phyloP scores from a whole-genome alignment of 2,888 invertebrate species.

The Phalangium opilio region DNA sequence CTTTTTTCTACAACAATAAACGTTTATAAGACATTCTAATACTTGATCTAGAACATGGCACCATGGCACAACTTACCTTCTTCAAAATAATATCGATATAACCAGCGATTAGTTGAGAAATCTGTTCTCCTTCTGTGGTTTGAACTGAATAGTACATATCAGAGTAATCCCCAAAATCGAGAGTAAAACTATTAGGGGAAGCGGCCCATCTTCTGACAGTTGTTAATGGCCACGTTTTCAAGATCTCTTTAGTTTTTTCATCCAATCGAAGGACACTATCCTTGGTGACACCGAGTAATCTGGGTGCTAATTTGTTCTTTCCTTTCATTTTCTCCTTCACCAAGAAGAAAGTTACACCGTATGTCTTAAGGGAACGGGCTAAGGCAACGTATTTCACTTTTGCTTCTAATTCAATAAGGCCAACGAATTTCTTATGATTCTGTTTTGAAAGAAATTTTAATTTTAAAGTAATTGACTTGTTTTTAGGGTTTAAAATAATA shows the following conservation, averaged over 20 bases:
- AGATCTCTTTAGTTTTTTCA: conserved; percentile 83
- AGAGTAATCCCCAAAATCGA: conserved; percentile 98
- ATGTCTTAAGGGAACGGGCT: conserved; percentile 85
- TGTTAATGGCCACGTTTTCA: conserved; percentile 95
- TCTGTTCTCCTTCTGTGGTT: conserved; percentile 96
- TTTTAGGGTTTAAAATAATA: too few relatives aligned
- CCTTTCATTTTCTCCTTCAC: conserved; percentile 99
- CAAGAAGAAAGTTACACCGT: conserved; percentile 98
- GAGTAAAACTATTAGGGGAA: conserved; percentile 92
- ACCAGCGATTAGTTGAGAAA: conserved; percentile 91
- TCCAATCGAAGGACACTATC: conserved; percentile 96
- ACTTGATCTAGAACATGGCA: too few relatives aligned
- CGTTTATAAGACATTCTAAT: too few relatives aligned
- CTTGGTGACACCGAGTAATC: conserved; percentile 92
- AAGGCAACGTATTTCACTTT: conserved; percentile 94
- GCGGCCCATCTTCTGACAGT: conserved; percentile 97
- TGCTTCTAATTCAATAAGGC: conserved; percentile 78
- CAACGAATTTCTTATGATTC: conserved; percentile 69
- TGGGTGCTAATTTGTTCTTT: conserved; percentile 93
- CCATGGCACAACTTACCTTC: too few relatives aligned
- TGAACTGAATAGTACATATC: conserved; percentile 99
- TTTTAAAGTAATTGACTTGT: too few relatives aligned
- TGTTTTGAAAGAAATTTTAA: too few relatives aligned
- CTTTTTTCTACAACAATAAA: conserved; percentile 71
- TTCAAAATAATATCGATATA: conserved; percentile 99